Conservation (phyloP, 1,140 invertebrate species). For the Holcopasites calliopsidis region DNA sequence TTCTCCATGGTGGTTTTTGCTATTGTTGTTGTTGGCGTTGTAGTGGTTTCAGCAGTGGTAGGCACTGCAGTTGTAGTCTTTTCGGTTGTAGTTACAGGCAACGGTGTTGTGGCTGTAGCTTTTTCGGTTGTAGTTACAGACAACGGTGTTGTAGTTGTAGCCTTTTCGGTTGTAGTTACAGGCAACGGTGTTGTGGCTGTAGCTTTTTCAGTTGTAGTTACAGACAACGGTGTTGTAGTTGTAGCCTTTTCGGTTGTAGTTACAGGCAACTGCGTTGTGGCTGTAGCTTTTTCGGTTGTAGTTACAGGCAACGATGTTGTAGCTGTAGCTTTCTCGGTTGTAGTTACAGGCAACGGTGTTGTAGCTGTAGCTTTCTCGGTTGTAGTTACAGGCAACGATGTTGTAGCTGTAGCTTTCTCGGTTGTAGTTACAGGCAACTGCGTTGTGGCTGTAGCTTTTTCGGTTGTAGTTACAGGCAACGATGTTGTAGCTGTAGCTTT, state of each 20-base stretch:
- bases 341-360: too few relatives aligned
- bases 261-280: not conserved
- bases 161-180: not conserved
- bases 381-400: not conserved
- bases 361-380: not conserved
- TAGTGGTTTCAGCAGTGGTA: not conserved
- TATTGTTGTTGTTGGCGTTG: not conserved
- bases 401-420: not conserved
- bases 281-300: not conserved
- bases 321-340: too few relatives aligned
- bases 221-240: not conserved
- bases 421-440: not conserved
- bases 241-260: not conserved
- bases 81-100: not conserved
- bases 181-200: not conserved
- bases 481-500: not conserved
- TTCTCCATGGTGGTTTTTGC: not conserved
- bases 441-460: not conserved
- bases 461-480: not conserved
- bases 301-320: not conserved
- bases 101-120: not conserved
- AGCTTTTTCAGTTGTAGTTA: not conserved
- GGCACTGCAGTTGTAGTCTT: not conserved
- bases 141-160: not conserved
- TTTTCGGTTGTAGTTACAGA: not conserved